These are phyloP conservation scores for Syrrhaptes paradoxus DNA, from an alignment of 2,113 vertebrate genomes.

Conservation along the genomic window DNA sequence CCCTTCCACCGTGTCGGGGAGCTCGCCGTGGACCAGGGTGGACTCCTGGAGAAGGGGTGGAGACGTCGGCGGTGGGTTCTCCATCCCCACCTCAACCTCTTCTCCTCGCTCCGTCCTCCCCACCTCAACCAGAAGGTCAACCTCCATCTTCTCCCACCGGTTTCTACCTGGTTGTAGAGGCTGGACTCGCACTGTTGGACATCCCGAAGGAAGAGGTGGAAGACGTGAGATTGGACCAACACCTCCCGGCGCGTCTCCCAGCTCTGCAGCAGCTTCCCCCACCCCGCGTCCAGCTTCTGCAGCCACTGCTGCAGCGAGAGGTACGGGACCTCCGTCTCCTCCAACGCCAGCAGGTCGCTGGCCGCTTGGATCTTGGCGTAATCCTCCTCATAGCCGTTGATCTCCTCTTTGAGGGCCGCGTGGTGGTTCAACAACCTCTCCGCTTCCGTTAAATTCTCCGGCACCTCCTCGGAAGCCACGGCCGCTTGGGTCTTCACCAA, in stretches of 20 bases:
- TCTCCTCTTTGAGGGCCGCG: slow-evolving; percentile 91
- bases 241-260: slow-evolving; percentile 89
- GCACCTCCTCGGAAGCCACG: slow-evolving; percentile 81
- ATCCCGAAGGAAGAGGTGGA: slow-evolving; percentile 90
- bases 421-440: slow-evolving; percentile 87
- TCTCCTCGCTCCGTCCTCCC: not conserved
- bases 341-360: slow-evolving; percentile 85
- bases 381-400: slow-evolving; percentile 90
- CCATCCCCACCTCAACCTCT: rapidly evolving
- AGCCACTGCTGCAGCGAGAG: slow-evolving; percentile 92
- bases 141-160: rapidly evolving
- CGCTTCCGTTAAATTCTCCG: slow-evolving; percentile 81
- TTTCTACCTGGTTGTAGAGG: slow-evolving; percentile 87
- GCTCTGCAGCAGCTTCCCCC: slow-evolving; percentile 91
- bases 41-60: slow-evolving; percentile 75
- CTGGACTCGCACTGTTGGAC: slow-evolving; percentile 84
- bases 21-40: slow-evolving; percentile 79
- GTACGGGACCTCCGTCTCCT: slow-evolving; percentile 85
- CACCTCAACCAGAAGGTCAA: not conserved
- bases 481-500: slow-evolving; percentile 89
- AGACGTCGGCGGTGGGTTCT: rapidly evolving
- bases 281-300: slow-evolving; percentile 91
- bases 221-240: slow-evolving; percentile 90
- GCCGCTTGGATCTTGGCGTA: slow-evolving; percentile 89
- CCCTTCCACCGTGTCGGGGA: slow-evolving; percentile 83